Conservation (phyloP, 2,113 vertebrate species). For the Neoarius graeffei region DNA sequence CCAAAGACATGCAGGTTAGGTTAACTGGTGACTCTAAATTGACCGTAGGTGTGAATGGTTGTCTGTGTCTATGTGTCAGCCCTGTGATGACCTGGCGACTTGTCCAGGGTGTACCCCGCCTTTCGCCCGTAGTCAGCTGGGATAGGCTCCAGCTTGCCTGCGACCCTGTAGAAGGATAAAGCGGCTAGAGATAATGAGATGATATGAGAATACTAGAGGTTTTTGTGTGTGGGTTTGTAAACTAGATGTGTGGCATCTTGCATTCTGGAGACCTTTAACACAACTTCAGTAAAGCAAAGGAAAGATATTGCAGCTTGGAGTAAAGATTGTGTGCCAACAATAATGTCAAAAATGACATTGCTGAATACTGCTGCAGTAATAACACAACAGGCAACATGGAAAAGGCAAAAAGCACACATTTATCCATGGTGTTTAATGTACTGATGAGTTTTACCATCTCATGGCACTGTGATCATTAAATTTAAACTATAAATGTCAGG, state of each 20-base stretch:
- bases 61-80: too few species aligned
- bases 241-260: neutral
- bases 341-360: neutral
- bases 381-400: neutral
- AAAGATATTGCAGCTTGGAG: neutral
- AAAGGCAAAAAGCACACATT: neutral
- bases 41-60: too few species aligned
- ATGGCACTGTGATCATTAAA: neutral
- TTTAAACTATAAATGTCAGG: slow-evolving; percentile 7
- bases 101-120: too few species aligned
- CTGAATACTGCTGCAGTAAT: neutral
- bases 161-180: too few species aligned
- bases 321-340: neutral
- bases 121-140: too few species aligned
- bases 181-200: too few species aligned
- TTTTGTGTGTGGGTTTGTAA: neutral
- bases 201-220: neutral
- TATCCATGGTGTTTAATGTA: neutral
- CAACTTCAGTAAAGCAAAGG: neutral
- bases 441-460: neutral
- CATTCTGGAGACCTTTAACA: neutral
- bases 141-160: too few species aligned
- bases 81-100: too few species aligned
- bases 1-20: too few species aligned
- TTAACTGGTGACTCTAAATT: too few species aligned